Evolutionary conservation across 2,113 vertebrate species (phyloP), one percentile per base, ranked within the genome.

Genomic region (Lepus timidus): DNA sequence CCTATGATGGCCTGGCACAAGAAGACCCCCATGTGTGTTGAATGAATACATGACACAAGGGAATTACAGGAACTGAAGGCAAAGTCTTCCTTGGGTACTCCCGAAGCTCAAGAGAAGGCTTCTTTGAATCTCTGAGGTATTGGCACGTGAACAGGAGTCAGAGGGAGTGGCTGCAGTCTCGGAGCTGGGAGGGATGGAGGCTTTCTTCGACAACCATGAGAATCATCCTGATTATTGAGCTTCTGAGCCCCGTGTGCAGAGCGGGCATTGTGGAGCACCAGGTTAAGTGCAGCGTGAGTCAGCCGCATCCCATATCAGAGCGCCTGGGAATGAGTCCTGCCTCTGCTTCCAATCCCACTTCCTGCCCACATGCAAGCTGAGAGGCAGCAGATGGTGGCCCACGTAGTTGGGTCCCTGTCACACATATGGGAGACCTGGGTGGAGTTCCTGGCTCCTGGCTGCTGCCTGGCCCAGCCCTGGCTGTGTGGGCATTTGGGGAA

Each of bases 21-120:
- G n/a, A 39, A 11, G 31, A 62, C n/a, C 65, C 71, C 33, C 62
- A 4, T 29, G 58, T 68, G 74, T 85, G 55, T 70, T 65, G 64
- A 89, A 85, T 90, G 61, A 92, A 68, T 85, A 91, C 64, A 36
- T 70, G 44, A 85, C 80, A 19, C 36, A 68, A 94, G n/a, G 23
- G 19, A 51, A 68, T 70, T 61, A 27, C 11, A 88, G 49, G 29
- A 81, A 64, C 19, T 78, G 44, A 91, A 31, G 7, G 44, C 9
- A 61, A 16, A 12, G 17, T 10, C 1, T 1, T n/a, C 51, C 25
- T 9, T 88, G 36, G 36, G 4, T 14, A 12, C 14, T 71, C 36
- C 9, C 58, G 10, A 25, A 90, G 27, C 36, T 81, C 6, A 55
- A 51, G 83, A 90, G 67, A 31, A 49, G 80, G 31, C 10, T 22